A percentile compares a stretch with the other conserved stretches of the same genome.
Conservation (phyloP, 2,113 vertebrate genomes). For the Pandion haliaetus region DNA sequence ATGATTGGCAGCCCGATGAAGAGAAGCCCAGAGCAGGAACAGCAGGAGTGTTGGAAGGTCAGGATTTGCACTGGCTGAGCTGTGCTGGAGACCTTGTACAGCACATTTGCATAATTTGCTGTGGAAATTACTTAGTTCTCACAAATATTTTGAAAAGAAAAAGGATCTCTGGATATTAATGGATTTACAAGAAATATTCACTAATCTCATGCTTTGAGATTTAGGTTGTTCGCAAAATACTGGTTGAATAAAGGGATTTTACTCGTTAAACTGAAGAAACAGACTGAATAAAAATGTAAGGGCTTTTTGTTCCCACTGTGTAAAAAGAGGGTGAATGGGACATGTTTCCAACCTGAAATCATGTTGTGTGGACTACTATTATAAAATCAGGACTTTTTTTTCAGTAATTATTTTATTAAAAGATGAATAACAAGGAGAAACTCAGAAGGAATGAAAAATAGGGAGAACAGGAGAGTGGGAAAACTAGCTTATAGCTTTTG, state of each 20-base stretch:
- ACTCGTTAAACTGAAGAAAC: neutral
- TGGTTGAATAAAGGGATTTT: neutral
- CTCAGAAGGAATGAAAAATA: neutral
- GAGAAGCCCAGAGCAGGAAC: slow-evolving; percentile 10
- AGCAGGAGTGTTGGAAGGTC: slow-evolving; percentile 26
- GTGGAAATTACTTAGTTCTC: slow-evolving; percentile 34
- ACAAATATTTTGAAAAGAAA: slow-evolving; percentile 35
- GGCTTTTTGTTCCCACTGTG: neutral
- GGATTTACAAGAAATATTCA: slow-evolving; percentile 42
- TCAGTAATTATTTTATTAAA: neutral
- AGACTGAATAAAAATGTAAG: neutral
- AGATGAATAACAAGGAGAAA: neutral
- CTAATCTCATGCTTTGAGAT: slow-evolving; percentile 16
- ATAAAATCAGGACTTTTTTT: neutral
- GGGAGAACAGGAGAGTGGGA: neutral
- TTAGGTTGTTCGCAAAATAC: neutral
- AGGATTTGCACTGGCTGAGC: slow-evolving; percentile 22
- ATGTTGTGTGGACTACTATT: neutral
- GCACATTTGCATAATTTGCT: slow-evolving; percentile 42
- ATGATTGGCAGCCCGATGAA: slow-evolving; percentile 53
- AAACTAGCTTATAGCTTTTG: neutral
- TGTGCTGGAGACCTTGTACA: slow-evolving; percentile 46
- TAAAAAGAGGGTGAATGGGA: neutral
- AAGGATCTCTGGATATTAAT: neutral
- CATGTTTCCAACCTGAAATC: neutral